phyloP scores from a whole-genome alignment of 2,888 invertebrate species.

The Chrysodeixis includens region DNA sequence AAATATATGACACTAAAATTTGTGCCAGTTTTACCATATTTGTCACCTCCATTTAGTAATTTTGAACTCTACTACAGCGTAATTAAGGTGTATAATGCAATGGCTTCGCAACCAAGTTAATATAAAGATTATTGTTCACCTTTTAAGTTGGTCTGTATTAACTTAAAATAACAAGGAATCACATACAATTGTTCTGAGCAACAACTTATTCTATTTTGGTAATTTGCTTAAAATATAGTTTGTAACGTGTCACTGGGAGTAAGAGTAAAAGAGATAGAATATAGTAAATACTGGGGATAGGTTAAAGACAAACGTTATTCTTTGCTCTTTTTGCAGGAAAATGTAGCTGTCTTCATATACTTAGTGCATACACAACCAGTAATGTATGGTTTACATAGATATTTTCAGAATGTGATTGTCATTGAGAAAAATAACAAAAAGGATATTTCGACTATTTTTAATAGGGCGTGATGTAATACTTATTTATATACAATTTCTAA shows the following conservation, averaged over 20 bases:
- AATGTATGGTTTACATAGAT: not conserved
- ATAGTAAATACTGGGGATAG: slow-evolving; percentile 5
- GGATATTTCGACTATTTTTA: not conserved
- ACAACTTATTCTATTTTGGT: slow-evolving; percentile 41
- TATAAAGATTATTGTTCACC: not conserved
- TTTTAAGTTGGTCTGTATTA: not conserved
- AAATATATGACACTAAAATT: too few species aligned
- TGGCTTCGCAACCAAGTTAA: too few species aligned
- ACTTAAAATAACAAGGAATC: slow-evolving; percentile 37
- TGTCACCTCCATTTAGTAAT: too few species aligned
- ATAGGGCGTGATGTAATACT: not conserved
- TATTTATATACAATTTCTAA: not conserved
- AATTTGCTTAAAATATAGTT: slow-evolving; percentile 47
- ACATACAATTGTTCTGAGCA: slow-evolving; percentile 50
- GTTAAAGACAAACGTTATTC: not conserved
- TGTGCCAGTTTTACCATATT: too few species aligned
- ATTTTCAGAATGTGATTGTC: slow-evolving; percentile 11
- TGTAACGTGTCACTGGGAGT: slow-evolving; percentile 25
- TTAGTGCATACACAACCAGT: not conserved
- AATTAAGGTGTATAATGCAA: too few species aligned
- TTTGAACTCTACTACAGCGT: too few species aligned
- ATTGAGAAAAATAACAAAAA: slow-evolving; percentile 30
- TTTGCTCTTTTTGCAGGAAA: not conserved
- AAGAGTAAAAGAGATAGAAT: not conserved
- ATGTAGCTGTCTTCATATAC: not conserved